Evolutionary conservation across 2,797 vertebrate genomes (phyloP), one percentile per base, ranked within the genome.

Genomic region (Onychomys leucogaster): DNA sequence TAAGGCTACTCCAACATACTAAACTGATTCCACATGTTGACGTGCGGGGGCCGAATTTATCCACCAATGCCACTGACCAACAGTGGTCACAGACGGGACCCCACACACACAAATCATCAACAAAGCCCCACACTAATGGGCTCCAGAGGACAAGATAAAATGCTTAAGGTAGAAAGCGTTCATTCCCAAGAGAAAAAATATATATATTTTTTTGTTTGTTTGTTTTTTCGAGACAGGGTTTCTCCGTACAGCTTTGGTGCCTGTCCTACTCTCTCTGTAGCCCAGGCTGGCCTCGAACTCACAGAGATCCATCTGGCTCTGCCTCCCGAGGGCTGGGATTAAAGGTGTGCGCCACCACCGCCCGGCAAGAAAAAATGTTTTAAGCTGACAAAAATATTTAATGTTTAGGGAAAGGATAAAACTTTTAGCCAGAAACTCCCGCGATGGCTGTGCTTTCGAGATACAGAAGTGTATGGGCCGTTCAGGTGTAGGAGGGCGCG

Each of bases 1-100:
- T 32, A 17, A 99, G 99, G 99, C 99, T 99, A 99, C 99, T 99
- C 99, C 99, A 99, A 98, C 99, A 99, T 11, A 99, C 97, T 41
- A 99, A 99, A 88, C 98, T 98, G 19, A 99, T 98, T 17, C 99
- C 99, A 94, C 99, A 99, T 1, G 98, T 97, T 90, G 97, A 77
- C 11, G 96, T 98, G 91, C 99, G 99, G 0, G 99, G 99, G 98
- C 99, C 99, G 97, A 99, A 99, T 98, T 99, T 99, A 97, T 99
- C 99, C 98, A 99, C 98, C 59, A 99, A 98, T 0, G 99, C 99
- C 98, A 99, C 12, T 19, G 25, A 46, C 46, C 19, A 27, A 49
- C 16, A 43, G 52, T 11, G 41, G 75, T 69, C 92, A 88, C 23
- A 76, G 65, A 29, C 43, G 59, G n/a, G 59, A 12, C 46, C 59